A percentile compares a stretch with the other conserved stretches of the same genome.
These are phyloP conservation scores for Proisotoma minuta DNA, from an alignment of 2,888 invertebrate species.

Conservation along the genomic window DNA sequence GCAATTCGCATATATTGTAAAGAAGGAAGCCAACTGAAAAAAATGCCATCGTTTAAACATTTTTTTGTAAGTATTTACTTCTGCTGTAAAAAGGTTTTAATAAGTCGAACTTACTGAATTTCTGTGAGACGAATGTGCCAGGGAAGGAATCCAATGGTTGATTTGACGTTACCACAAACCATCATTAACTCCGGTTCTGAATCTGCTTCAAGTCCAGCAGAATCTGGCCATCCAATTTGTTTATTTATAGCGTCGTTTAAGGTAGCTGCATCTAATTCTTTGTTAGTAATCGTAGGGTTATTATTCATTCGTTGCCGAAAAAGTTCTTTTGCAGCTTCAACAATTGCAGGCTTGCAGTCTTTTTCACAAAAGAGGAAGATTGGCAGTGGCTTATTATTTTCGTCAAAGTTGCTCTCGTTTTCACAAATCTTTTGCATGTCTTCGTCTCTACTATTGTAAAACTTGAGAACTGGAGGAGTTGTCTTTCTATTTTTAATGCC, in stretches of 20 bases:
- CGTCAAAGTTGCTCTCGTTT: not conserved
- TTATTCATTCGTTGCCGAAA: constrained; percentile 11
- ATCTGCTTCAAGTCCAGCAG: constrained; percentile 16
- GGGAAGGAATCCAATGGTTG: constrained; percentile 43
- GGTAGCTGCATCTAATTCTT: not conserved
- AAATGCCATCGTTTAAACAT: constrained; percentile 1
- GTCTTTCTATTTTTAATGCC: not conserved
- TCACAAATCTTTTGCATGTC: not conserved
- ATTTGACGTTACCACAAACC: constrained; percentile 38
- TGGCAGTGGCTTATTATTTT: constrained; percentile 17
- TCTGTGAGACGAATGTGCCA: constrained; percentile 44
- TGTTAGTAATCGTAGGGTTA: not conserved
- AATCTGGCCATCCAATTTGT: constrained; percentile 22
- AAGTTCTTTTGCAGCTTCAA: constrained; percentile 31
- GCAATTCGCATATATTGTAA: constrained; percentile 18
- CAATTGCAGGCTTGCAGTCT: constrained; percentile 39
- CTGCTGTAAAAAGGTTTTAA: not conserved
- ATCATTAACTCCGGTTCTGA: constrained; percentile 41
- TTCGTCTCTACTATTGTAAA: not conserved
- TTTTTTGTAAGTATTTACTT: not conserved
- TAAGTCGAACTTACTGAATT: constrained; percentile 44
- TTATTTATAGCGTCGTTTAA: constrained; percentile 29
- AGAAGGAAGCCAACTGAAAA: constrained; percentile 36
- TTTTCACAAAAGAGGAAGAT: constrained; percentile 34
- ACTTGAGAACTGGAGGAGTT: not conserved